These are phyloP conservation scores for Drosophila testacea DNA, from an alignment of 2,888 invertebrate species.

Conservation along the genomic window DNA sequence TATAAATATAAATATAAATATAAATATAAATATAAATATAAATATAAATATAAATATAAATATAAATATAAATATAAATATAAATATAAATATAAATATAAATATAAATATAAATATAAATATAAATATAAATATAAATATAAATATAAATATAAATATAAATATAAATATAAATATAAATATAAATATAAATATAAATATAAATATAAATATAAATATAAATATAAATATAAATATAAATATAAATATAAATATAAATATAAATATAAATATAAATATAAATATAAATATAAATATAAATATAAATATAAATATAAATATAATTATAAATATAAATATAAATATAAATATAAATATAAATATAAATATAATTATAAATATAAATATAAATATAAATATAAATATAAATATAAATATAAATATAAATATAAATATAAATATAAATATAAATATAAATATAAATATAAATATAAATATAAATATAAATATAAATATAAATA, in stretches of 20 bases:
- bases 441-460: conserved; percentile 1
- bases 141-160: conserved; percentile 5
- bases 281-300: conserved; percentile 4
- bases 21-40: conserved; percentile 18
- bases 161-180: neutral
- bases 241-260: conserved; percentile 4
- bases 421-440: conserved; percentile 3
- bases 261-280: conserved; percentile 5
- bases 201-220: conserved; percentile 4
- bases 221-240: conserved; percentile 4
- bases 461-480: conserved; percentile 2
- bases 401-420: conserved; percentile 4
- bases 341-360: conserved; percentile 1
- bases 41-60: conserved; percentile 13
- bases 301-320: conserved; percentile 2
- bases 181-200: no score
- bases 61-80: conserved; percentile 18
- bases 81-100: conserved; percentile 8
- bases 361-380: neutral
- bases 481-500: conserved; percentile 4
- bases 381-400: conserved; percentile 1
- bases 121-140: conserved; percentile 2
- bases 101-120: conserved; percentile 2
- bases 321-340: conserved; percentile 2
- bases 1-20: conserved; percentile 13